Conservation (phyloP, 2,113 vertebrate genomes). For the Synchiropus splendidus region DNA sequence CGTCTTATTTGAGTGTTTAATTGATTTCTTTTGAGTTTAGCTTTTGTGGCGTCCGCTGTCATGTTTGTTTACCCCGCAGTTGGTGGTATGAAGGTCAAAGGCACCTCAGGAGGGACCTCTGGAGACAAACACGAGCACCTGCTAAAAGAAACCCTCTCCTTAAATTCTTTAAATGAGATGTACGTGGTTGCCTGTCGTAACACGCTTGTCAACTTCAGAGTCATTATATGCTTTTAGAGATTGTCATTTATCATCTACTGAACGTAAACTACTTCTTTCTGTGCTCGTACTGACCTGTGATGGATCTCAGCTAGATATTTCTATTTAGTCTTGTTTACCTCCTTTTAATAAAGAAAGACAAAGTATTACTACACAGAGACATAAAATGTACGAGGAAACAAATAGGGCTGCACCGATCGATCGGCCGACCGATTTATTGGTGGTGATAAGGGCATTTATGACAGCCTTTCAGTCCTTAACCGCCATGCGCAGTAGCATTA, state of each 20-base stretch:
- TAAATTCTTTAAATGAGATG: slow-evolving; percentile 14
- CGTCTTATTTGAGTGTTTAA: too few relatives aligned
- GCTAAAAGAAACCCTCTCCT: slow-evolving; percentile 29
- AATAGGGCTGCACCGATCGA: too few relatives aligned
- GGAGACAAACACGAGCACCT: slow-evolving; percentile 33
- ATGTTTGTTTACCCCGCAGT: slow-evolving; percentile 40
- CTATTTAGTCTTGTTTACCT: slow-evolving; percentile 1
- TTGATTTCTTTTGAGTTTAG: too few relatives aligned
- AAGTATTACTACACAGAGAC: too few relatives aligned
- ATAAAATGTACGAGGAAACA: slow-evolving; percentile 1
- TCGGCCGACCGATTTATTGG: too few relatives aligned
- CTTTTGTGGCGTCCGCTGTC: too few relatives aligned
- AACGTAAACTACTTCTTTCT: slow-evolving; percentile 7
- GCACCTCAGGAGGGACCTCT: slow-evolving; percentile 27
- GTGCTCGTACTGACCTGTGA: slow-evolving; percentile 8
- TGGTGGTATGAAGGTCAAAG: slow-evolving; percentile 31
- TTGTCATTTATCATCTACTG: slow-evolving; percentile 20
- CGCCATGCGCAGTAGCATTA: too few relatives aligned
- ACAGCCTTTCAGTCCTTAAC: too few relatives aligned
- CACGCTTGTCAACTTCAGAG: slow-evolving; percentile 21
- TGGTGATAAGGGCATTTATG: too few relatives aligned
- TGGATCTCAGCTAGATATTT: slow-evolving; percentile 16
- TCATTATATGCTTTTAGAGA: slow-evolving; percentile 28
- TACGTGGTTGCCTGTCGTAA: neutral
- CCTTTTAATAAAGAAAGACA: slow-evolving; percentile 5